A percentile compares a stretch with the other conserved stretches of the same genome.
Evolutionary conservation across 2,888 invertebrate species (phyloP).

Genomic region (Hesperia comma): DNA sequence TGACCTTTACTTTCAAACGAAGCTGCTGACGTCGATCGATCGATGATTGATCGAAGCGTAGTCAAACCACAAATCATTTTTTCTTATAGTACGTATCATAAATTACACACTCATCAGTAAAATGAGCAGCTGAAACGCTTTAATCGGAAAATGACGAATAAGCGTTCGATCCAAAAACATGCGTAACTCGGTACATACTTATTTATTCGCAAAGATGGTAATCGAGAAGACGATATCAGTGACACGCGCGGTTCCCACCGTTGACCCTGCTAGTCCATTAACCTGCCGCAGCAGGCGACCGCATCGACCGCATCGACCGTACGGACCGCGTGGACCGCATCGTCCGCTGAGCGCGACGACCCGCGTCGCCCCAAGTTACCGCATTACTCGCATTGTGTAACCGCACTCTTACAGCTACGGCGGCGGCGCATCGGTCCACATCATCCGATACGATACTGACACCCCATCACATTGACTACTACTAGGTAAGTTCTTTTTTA

Average conservation of each 20-base stretch:
- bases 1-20: no score
- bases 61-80: no score
- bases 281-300: slow-evolving; percentile 9
- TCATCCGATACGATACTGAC: background rate
- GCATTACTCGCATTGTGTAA: slow-evolving; percentile 28
- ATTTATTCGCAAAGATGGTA: slow-evolving; percentile 6
- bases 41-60: no score
- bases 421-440: no score
- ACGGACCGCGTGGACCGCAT: no score
- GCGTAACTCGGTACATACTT: slow-evolving; percentile 3
- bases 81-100: no score
- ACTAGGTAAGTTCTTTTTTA: no score
- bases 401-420: slow-evolving; percentile 13
- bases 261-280: slow-evolving; percentile 12
- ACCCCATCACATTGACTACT: background rate
- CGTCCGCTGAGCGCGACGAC: no score
- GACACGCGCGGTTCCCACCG: slow-evolving; percentile 6
- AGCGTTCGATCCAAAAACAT: background rate
- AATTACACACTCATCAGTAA: no score
- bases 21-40: no score
- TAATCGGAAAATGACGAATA: no score
- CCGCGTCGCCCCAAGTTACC: slow-evolving; percentile 20
- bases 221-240: slow-evolving; percentile 3
- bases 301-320: slow-evolving; percentile 9
- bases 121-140: no score